Evolutionary conservation across 2,797 vertebrate species (phyloP), one percentile per base, ranked within the genome.

Genomic region (Pangasius larnaudii): DNA sequence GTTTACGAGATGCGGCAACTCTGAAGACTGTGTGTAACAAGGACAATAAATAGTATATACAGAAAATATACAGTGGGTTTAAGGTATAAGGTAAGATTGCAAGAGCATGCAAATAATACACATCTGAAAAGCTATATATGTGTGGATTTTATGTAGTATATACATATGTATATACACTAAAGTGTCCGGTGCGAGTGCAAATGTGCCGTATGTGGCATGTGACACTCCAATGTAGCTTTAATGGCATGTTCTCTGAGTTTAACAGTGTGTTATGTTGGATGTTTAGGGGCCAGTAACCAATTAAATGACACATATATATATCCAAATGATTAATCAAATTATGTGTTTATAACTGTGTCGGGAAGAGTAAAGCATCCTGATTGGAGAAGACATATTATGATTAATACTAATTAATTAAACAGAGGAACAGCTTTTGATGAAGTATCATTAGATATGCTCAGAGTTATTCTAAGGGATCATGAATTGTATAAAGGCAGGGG

Each of bases 181-280:
- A 30, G 39, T 74, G 22, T 46, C 39, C 11, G 27, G 2, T 42
- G 36, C 5, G 24, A 24, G 71, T 74, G 42, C 22, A 46, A 27
- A 36, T 67, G 67, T 69, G 30, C 6, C 5, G 19, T 18, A 69
- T 36, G 16, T 19, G 6, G 18, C 4, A 30, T 2, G 4, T 74
- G 42, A 49, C 11, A 74, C 46, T n/a, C 13, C 53, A 56, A 13
- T 80, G 10, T 36, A 59, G 53, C 22, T 58, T 39, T 80, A 10
- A 58, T 67, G 65, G 71, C 49, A 78, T 19, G 33, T 74, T 74
- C 13, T 46, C 14, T 49, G 36, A 78, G 65, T 67, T 85, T 77
- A 59, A 30, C 46, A 71, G 33, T 42, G 51, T 14, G 19, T 7
- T 19, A 59, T 67, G 22, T 88, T 77, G n/a, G 58, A 11, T 39